Evolutionary conservation across 2,888 invertebrate species (phyloP), one percentile per base, ranked within the genome.

Genomic region (Chrysolina oricalcia): DNA sequence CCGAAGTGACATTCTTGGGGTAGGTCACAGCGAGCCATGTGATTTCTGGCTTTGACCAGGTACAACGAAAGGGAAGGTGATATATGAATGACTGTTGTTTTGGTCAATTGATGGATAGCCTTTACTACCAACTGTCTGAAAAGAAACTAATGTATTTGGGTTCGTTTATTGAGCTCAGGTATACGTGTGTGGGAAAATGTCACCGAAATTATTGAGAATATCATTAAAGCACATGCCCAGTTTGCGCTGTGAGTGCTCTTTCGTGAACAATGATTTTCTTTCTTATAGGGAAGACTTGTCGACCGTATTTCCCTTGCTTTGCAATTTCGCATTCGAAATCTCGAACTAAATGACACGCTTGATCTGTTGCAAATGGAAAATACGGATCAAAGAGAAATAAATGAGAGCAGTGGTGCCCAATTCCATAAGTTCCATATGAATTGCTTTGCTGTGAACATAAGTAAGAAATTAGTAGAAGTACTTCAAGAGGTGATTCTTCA

Each of bases 101-200:
- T 86, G 87, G 86, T 86, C 86, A 87, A 85, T 87, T 87, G 87
- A 87, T 86, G 85, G 85, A 87, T 87, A 80, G 83, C 72, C 73
- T 17, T 15, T 83, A 86, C 86, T 87, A 87, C 86, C 86, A 85
- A 86, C 86, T 87, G 86, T 87, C 86, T 86, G 59, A 59, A 15
- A 59, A 59, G 84, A 85, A 86, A 86, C 86, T 86, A 87, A 87
- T 86, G 86, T 80, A 81, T 82, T 83, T 73, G 82, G 76, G 80
- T 84, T 84, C 84, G 83, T 84, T 85, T 83, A 82, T 80, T 63
- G 75, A 74, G 68, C 77, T 78, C 83, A 83, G 84, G 84, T 84
- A 84, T 72, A 65, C 63, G 76, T 75, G 77, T 78, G 76, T 67
- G 75, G 76, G 76, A 79, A 79, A 76, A 78, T 76, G 75, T 78